A percentile compares a stretch with the other conserved stretches of the same genome.
Conservation (phyloP, 2,888 invertebrate genomes). For the Thecophora atra region DNA sequence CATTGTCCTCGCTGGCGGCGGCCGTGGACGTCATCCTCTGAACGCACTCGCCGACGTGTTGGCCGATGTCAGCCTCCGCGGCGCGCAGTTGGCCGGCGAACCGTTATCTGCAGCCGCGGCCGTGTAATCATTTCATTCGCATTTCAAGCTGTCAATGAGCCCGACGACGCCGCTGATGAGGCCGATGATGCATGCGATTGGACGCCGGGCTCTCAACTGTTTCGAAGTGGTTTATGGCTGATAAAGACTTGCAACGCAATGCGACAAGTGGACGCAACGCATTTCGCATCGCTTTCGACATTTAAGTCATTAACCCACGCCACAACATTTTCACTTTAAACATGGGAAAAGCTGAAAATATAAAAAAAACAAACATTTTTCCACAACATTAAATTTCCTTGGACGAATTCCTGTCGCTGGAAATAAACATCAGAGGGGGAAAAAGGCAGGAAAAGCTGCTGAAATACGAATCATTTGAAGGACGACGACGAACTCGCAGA, state of each 20-base stretch:
- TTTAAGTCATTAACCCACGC: neutral
- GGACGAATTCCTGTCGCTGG: too few species aligned
- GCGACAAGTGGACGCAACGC: neutral
- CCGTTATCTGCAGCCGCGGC: neutral
- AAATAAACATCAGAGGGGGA: too few species aligned
- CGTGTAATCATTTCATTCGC: slow-evolving; percentile 21
- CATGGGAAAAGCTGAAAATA: too few species aligned
- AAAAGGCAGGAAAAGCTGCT: too few species aligned
- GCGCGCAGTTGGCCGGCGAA: neutral
- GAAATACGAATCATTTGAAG: neutral
- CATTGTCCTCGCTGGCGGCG: slow-evolving; percentile 22
- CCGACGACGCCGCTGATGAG: neutral
- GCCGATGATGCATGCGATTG: slow-evolving; percentile 4
- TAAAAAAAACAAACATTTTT: too few species aligned
- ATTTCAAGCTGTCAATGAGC: slow-evolving; percentile 27
- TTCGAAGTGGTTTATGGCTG: slow-evolving; percentile 5
- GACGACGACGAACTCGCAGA: neutral
- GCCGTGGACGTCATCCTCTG: neutral
- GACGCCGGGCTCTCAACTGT: neutral
- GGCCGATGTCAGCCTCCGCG: neutral
- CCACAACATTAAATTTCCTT: too few species aligned
- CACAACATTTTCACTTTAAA: too few species aligned
- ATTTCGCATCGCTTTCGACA: neutral
- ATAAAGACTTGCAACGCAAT: neutral
- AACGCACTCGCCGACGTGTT: neutral